Conservation (phyloP, 2,113 vertebrate species). For the Pelodiscus sinensis region DNA sequence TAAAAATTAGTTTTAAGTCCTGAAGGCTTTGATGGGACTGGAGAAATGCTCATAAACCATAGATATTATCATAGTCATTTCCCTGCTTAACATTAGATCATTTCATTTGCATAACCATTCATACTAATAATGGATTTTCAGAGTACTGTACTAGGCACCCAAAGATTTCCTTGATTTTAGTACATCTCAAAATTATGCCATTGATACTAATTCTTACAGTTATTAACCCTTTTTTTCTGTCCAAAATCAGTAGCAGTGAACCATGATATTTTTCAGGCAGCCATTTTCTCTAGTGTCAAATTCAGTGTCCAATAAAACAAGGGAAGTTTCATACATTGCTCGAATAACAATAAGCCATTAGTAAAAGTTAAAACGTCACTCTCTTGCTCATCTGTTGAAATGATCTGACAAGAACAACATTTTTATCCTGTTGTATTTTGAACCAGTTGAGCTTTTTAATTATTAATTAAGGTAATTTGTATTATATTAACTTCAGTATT, state of each 20-base stretch:
- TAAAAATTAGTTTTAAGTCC: background rate
- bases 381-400: background rate
- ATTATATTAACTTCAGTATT: background rate
- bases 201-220: background rate
- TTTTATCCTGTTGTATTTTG: background rate
- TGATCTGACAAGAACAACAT: background rate
- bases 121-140: background rate
- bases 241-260: background rate
- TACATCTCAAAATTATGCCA: background rate
- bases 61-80: background rate
- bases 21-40: background rate
- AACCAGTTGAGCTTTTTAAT: background rate
- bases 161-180: background rate
- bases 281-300: background rate
- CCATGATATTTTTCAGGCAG: background rate
- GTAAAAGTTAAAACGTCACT: background rate
- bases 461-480: background rate
- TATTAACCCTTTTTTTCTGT: background rate
- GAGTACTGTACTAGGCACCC: background rate
- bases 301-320: background rate
- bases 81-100: background rate
- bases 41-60: background rate
- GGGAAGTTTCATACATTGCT: background rate
- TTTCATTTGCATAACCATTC: background rate
- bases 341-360: background rate